A percentile compares a stretch with the other conserved stretches of the same genome.
Evolutionary conservation across 2,888 invertebrate genomes (phyloP).

Genomic region (Drosophila mettleri): DNA sequence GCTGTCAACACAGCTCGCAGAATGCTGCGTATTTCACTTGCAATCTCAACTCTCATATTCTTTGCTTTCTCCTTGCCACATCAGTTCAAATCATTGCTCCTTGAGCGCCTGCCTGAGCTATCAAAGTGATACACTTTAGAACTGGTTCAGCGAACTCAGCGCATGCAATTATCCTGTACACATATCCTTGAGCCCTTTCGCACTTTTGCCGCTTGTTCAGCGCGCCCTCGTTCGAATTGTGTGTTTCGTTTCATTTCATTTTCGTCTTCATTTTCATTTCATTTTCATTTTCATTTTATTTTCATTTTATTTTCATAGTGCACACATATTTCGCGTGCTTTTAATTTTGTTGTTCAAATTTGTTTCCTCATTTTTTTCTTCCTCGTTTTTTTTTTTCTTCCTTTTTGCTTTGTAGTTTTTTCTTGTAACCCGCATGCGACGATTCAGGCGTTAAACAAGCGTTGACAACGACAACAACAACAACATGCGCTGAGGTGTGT

Average conservation of each 20-base stretch:
- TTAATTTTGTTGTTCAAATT: conserved; percentile 63
- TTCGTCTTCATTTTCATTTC: no score
- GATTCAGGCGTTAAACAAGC: conserved; percentile 62
- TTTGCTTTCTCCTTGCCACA: background rate
- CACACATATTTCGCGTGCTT: conserved; percentile 57
- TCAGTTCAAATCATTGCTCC: background rate
- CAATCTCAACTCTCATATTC: background rate
- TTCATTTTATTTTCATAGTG: conserved; percentile 31
- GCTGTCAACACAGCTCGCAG: background rate
- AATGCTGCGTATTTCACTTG: background rate
- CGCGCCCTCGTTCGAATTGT: conserved; percentile 23
- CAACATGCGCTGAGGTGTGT: conserved; percentile 23
- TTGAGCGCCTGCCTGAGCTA: background rate
- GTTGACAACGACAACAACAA: conserved; percentile 54
- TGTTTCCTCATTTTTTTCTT: conserved; percentile 33
- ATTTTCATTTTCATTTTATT: conserved; percentile 5
- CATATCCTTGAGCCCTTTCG: conserved; percentile 23
- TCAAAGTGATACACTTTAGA: background rate
- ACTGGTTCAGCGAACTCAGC: conserved; percentile 12
- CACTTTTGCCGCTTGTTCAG: conserved; percentile 28
- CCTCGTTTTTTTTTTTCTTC: conserved; percentile 4
- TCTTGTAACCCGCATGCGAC: conserved; percentile 42
- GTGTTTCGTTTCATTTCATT: background rate
- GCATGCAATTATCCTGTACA: background rate
- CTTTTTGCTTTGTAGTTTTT: conserved; percentile 22